Evolutionary conservation across 2,888 invertebrate species (phyloP).

Genomic region (Alitta virens): DNA sequence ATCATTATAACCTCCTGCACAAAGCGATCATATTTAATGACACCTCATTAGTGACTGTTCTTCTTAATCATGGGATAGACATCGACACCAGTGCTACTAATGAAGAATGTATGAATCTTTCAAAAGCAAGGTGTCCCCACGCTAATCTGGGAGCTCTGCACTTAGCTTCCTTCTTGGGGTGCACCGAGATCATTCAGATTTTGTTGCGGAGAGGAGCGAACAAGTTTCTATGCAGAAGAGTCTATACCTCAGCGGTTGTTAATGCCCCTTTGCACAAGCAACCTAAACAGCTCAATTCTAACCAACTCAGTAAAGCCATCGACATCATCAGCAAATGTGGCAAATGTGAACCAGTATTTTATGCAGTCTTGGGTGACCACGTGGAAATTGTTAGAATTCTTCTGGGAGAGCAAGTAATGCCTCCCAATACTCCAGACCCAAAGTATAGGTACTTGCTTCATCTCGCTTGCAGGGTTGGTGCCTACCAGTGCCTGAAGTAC

Average conservation of each 20-base stretch:
- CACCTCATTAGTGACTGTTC: not conserved
- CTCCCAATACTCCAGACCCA: not conserved
- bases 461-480: slow-evolving; percentile 21
- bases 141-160: slow-evolving; percentile 8
- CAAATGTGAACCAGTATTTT: slow-evolving; percentile 20
- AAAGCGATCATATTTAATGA: slow-evolving; percentile 21
- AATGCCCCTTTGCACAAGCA: slow-evolving; percentile 16
- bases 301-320: not conserved
- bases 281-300: slow-evolving; percentile 1
- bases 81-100: not conserved
- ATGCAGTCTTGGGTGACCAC: slow-evolving; percentile 19
- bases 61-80: slow-evolving; percentile 10
- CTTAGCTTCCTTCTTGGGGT: slow-evolving; percentile 8
- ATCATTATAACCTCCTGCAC: slow-evolving; percentile 24
- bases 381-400: slow-evolving; percentile 11
- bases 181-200: not conserved
- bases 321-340: slow-evolving; percentile 20
- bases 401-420: not conserved
- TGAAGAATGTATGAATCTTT: not conserved
- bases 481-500: slow-evolving; percentile 19
- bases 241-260: slow-evolving; percentile 17
- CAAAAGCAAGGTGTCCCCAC: not conserved
- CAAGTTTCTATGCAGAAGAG: slow-evolving; percentile 5
- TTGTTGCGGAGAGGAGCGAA: slow-evolving; percentile 1
- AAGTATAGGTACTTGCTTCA: slow-evolving; percentile 16